Base-by-base conservation (phyloP, 2,113 vertebrate species). In the Lamprologus speciosus region DNA sequence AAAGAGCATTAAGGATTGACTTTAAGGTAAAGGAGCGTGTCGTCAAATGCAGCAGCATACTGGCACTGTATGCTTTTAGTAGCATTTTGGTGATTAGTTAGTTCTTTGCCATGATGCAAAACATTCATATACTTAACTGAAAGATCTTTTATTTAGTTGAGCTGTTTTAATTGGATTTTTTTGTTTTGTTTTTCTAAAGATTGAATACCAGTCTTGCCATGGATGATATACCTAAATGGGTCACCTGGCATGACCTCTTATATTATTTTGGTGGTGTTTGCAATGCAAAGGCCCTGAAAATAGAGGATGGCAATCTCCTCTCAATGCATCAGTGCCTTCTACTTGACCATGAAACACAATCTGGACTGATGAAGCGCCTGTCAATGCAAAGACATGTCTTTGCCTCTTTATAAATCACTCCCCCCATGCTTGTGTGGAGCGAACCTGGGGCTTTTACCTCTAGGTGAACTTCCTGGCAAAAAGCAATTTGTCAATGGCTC, bases 341-440 rank as follows among this genome's bases (percentile, higher is more conserved):
- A 82, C 85, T 92, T 92, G 93, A 94, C 93, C 93, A 91, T 92
- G 91, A 95, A 94, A 93, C 89, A 81, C 84, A 89, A 86, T 89
- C 85, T 89, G 88, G 89, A 80, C 86, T 94, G 95, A 95, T 94
- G 89, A 90, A 95, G 93, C 78, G 78, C 88, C 92, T 93, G 93
- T 94, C 95, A 89, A 84, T 90, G 86, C 90, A 88, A 93, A 94
- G 92, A 91, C 89, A 6, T 17, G 84, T 88, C 89, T 91, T 53
- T 82, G 89, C 89, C 84, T 94, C 87, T 90, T 92, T 88, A 95
- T 94, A 93, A 95, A 95, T 95, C 94, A 91, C 88, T 40, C 88
- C 82, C 58, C 40, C 70, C 14, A 28, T 42, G 51, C 54, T 50
- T 81, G 63, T 84, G 57, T 16, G 63, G 75, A 89, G 88, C 65